Conservation (phyloP, 2,113 vertebrate species). For the Atrichornis clamosus region DNA sequence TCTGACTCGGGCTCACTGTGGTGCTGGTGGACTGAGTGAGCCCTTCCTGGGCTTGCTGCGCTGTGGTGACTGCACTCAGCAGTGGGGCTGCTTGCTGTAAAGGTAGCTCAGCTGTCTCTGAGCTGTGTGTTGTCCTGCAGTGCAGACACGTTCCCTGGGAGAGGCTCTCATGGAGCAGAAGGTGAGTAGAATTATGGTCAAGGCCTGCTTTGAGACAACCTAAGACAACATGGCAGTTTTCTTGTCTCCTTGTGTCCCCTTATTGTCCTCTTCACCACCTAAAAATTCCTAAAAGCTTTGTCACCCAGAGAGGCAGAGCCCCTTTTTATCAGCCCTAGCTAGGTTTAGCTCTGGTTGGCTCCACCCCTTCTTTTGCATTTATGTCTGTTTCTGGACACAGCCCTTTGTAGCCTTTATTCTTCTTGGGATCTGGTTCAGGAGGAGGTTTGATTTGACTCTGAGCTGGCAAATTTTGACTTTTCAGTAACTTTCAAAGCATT, state of each 20-base stretch:
- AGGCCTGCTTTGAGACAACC: not conserved
- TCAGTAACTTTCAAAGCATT: conserved; percentile 73
- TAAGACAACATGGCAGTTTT: accelerated
- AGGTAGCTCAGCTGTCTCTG: not conserved
- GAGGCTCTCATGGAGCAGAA: not conserved
- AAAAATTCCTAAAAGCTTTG: not conserved
- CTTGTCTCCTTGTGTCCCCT: accelerated
- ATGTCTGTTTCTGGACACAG: not conserved
- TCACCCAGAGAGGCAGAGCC: no score
- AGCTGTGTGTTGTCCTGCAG: not conserved
- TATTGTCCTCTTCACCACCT: not conserved
- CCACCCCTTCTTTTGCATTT: not conserved
- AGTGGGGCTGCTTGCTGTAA: not conserved
- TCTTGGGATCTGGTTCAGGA: not conserved
- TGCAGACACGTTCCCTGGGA: accelerated
- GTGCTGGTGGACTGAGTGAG: no score
- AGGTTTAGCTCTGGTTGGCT: not conserved
- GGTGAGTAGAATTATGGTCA: not conserved
- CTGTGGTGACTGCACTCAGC: accelerated
- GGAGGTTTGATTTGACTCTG: not conserved
- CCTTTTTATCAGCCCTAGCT: not conserved
- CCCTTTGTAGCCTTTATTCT: not conserved
- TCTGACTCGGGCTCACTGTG: accelerated
- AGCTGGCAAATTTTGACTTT: conserved; percentile 56
- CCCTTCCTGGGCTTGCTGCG: accelerated